These are phyloP conservation scores for Blastomussa wellsi DNA, from an alignment of 92 coral and sea anemone species.

Conservation along the genomic window DNA sequence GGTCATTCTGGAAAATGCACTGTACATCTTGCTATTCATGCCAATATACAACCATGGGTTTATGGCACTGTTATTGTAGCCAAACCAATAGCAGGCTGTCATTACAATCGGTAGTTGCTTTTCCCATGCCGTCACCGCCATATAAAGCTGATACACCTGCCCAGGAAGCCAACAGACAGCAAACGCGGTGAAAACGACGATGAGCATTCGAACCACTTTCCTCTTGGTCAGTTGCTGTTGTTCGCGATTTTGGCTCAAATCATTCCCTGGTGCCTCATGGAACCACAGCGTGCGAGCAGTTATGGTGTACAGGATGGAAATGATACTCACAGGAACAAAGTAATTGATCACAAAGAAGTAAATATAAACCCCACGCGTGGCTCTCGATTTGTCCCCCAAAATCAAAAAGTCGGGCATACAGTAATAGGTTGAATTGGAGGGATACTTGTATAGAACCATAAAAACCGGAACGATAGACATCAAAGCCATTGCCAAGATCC, in stretches of 20 bases:
- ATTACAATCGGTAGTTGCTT: conserved; percentile 5
- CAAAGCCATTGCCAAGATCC: neutral
- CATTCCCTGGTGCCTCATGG: conserved; percentile 58
- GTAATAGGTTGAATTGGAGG: neutral
- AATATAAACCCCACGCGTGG: neutral
- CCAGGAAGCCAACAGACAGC: conserved; percentile 71
- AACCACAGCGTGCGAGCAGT: conserved; percentile 62
- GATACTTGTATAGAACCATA: neutral
- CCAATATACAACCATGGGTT: conserved; percentile 40
- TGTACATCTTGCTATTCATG: neutral
- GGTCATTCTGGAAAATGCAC: neutral
- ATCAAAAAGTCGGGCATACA: neutral
- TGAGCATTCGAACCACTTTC: conserved; percentile 54
- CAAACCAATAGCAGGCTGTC: conserved; percentile 34
- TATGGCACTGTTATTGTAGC: conserved; percentile 61
- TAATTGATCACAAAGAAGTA: neutral
- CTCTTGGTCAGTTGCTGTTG: conserved; percentile 36
- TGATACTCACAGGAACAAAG: neutral
- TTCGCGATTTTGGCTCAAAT: conserved; percentile 11
- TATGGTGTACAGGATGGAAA: conserved; percentile 26
- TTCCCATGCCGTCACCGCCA: neutral
- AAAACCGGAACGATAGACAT: conserved; percentile 3
- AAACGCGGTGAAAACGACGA: conserved; percentile 50
- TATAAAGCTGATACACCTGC: conserved; percentile 37
- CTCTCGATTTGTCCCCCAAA: neutral